Evolutionary conservation across 2,888 invertebrate genomes (phyloP), one percentile per base, ranked within the genome.

Genomic region (Drosophila kanekoi): DNA sequence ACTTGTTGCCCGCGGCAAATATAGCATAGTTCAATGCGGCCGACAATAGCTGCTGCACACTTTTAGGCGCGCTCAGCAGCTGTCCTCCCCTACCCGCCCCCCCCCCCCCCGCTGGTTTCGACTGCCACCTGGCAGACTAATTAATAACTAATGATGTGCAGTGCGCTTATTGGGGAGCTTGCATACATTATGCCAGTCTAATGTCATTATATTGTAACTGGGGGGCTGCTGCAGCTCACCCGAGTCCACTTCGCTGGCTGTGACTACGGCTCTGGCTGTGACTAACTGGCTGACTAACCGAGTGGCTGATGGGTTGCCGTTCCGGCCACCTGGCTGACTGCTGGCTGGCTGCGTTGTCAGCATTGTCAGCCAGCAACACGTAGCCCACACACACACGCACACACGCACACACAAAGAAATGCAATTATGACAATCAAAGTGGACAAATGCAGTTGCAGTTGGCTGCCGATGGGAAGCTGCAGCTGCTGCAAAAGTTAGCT

Each of bases 121-220:
- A 10, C 37, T 18, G 38, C 48, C 41, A 45, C 33, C 38, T 14
- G 41, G 9, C 40, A 16, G 49, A 68, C 87, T 81, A 87, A 83
- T 83, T 83, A 87, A 87, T 83, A 87, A 84, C 82, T 84, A 84
- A 83, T 83, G 79, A 83, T 84, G 80, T 87, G 81, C 82, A 83
- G 84, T 84, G 84, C 79, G 84, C 79, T 78, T 83, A 83, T 86
- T 87, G 78, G 84, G 63, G 49, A 61, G 75, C 77, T 57, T 71
- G 82, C 85, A 82, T 81, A 82, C 82, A 81, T 81, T 85, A 81
- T 82, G 69, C 67, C 41, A 64, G 67, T 57, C 86, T 80, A 81
- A 86, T 81, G 86, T 72, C 74, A 82, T 81, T 81, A 86, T 71
- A 72, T 68, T 71, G 51, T 61, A 61, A 64, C 79, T 63, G 58